Conservation (phyloP, 2,113 vertebrate species). For the Rhinoderma darwinii region DNA sequence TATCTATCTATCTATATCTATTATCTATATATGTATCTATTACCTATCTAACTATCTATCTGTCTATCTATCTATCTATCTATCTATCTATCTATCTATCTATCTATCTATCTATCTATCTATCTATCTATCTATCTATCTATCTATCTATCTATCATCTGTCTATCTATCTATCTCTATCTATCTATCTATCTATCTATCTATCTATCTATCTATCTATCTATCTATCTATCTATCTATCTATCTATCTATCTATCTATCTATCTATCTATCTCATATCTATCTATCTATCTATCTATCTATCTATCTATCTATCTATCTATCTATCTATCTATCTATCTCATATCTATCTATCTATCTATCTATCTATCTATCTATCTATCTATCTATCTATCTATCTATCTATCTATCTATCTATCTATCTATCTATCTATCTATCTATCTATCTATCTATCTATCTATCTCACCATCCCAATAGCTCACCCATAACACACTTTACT, state of each 20-base stretch:
- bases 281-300: no score
- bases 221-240: no score
- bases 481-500: not conserved
- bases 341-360: not conserved
- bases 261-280: no score
- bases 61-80: no score
- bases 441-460: not conserved
- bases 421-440: not conserved
- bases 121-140: no score
- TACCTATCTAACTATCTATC: not conserved
- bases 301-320: not conserved
- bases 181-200: no score
- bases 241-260: not conserved
- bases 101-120: not conserved
- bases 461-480: not conserved
- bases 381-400: not conserved
- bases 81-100: no score
- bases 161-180: no score
- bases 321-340: no score
- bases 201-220: no score
- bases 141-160: not conserved
- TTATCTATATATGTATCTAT: not conserved
- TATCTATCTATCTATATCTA: not conserved
- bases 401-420: not conserved
- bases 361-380: constrained; percentile 2